Percentiles rank a stretch among this genome's conserved stretches.
Evolutionary conservation across 2,888 invertebrate species (phyloP).

Genomic region (Pristionchus fissidentatus): DNA sequence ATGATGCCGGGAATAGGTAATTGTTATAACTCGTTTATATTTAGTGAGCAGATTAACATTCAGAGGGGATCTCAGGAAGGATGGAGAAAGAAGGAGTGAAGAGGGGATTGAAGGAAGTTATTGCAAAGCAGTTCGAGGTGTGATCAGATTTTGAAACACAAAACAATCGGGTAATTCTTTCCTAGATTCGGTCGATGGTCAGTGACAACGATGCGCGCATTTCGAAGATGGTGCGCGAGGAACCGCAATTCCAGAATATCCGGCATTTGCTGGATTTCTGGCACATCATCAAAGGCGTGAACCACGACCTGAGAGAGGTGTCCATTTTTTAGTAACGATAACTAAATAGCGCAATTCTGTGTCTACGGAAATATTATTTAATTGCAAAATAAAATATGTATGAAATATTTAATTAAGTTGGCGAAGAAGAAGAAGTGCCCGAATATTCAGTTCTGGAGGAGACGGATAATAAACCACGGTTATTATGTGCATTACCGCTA

Average conservation of each 20-base stretch:
- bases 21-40: too few species aligned
- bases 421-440: not conserved
- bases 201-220: not conserved
- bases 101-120: too few species aligned
- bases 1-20: too few species aligned
- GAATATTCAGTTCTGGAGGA: not conserved
- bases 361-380: too few species aligned
- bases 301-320: not conserved
- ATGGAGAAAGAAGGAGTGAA: too few species aligned
- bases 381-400: too few species aligned
- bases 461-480: conserved; percentile 1
- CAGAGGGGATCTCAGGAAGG: too few species aligned
- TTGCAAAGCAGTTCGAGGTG: too few species aligned
- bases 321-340: too few species aligned
- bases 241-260: not conserved
- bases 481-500: not conserved
- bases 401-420: too few species aligned
- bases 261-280: not conserved
- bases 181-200: not conserved
- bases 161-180: not conserved
- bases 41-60: too few species aligned
- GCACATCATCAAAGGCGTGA: not conserved
- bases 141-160: not conserved
- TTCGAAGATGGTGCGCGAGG: not conserved
- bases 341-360: too few species aligned